A percentile compares a stretch with the other conserved stretches of the same genome.
Conservation (phyloP, 2,797 vertebrate species). For the Dicrostonyx torquatus region DNA sequence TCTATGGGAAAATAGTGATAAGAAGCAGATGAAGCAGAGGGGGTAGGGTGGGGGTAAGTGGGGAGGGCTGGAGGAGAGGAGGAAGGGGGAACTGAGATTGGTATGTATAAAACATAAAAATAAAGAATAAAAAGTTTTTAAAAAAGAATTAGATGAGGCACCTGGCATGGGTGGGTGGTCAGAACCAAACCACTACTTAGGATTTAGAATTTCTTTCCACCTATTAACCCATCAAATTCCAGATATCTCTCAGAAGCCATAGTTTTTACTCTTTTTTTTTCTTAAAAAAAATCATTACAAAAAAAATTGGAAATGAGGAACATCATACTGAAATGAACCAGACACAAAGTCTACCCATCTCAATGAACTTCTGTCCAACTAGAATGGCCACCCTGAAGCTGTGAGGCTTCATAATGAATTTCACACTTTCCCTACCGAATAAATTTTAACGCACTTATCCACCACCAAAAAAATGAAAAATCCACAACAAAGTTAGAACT, state of each 20-base stretch:
- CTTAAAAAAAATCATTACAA: too few species aligned
- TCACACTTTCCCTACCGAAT: not conserved
- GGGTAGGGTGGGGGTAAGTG: too few species aligned
- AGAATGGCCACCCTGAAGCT: not conserved
- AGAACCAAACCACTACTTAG: not conserved
- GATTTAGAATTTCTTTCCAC: not conserved
- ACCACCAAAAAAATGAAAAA: not conserved
- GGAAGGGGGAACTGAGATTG: too few species aligned
- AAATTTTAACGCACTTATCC: not conserved
- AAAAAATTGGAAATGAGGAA: not conserved
- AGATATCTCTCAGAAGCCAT: rapidly evolving
- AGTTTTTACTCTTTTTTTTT: not conserved
- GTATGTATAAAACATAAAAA: too few species aligned
- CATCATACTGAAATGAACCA: not conserved
- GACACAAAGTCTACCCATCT: not conserved
- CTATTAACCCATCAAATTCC: not conserved
- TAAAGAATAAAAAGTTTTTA: too few species aligned
- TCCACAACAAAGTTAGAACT: not conserved
- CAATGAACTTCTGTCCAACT: not conserved
- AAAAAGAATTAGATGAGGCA: not conserved
- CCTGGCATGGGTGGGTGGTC: too few species aligned
- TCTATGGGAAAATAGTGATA: not conserved
- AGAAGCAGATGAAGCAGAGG: not conserved
- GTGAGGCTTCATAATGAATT: not conserved
- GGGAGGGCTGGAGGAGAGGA: too few species aligned